Conservation (phyloP, 2,797 vertebrate species). For the Carapus acus region DNA sequence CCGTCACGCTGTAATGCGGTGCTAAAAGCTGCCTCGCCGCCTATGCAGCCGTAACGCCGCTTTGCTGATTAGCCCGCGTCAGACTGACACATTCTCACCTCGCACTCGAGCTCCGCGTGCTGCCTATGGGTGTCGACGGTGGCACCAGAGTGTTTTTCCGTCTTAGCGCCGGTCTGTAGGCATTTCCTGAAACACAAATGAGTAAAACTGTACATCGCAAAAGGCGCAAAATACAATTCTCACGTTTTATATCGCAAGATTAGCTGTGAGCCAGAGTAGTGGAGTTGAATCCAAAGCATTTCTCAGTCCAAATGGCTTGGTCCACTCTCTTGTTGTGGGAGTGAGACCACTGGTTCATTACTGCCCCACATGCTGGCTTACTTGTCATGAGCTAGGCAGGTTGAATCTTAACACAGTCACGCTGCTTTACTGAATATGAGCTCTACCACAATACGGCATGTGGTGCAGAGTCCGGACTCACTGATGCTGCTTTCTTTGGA, state of each 20-base stretch:
- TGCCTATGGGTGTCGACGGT: slow-evolving; percentile 33
- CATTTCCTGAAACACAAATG: slow-evolving; percentile 36
- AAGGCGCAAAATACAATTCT: not conserved
- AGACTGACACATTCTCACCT: slow-evolving; percentile 17
- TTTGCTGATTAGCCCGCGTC: slow-evolving; percentile 39
- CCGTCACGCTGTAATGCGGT: slow-evolving; percentile 33
- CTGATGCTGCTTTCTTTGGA: slow-evolving; percentile 28
- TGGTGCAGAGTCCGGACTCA: slow-evolving; percentile 1
- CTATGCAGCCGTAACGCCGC: slow-evolving; percentile 19
- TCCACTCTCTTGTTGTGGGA: slow-evolving; percentile 32
- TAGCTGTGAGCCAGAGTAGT: slow-evolving; percentile 8
- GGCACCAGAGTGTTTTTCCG: slow-evolving; percentile 30
- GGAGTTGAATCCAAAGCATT: not conserved
- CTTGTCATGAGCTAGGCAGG: slow-evolving; percentile 52
- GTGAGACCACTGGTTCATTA: slow-evolving; percentile 48
- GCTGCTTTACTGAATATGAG: slow-evolving; percentile 23
- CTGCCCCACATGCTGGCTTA: slow-evolving; percentile 37
- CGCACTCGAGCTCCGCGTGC: slow-evolving; percentile 21
- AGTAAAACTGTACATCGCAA: slow-evolving; percentile 32
- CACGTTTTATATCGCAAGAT: slow-evolving; percentile 20
- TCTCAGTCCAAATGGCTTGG: slow-evolving; percentile 33
- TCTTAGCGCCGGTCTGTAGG: slow-evolving; percentile 32
- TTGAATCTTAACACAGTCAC: slow-evolving; percentile 52
- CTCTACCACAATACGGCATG: slow-evolving; percentile 9
- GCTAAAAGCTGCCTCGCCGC: slow-evolving; percentile 33